Conservation (phyloP, 2,888 invertebrate genomes). For the Plagiodera versicolora region DNA sequence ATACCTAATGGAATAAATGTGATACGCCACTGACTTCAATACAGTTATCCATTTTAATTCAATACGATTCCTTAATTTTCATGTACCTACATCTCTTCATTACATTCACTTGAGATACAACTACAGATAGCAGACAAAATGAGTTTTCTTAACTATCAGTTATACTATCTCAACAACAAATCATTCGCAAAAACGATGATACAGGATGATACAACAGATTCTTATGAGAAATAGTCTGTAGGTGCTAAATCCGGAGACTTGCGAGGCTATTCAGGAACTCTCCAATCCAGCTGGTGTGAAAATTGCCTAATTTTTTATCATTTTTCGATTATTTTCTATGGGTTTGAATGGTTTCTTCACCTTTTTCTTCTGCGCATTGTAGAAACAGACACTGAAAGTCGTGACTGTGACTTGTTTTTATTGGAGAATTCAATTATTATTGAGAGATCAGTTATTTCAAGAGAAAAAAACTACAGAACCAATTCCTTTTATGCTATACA, state of each 20-base stretch:
- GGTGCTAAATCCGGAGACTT: too few species aligned
- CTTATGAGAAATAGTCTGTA: too few species aligned
- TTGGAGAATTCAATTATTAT: background rate
- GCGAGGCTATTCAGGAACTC: too few species aligned
- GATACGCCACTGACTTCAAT: background rate
- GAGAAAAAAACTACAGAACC: background rate
- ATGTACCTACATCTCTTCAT: background rate
- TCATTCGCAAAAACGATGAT: background rate
- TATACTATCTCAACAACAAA: background rate
- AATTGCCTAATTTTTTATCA: too few species aligned
- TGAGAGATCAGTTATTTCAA: background rate
- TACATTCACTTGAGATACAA: background rate
- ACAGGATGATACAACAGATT: background rate
- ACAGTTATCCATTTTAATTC: background rate
- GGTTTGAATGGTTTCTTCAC: background rate
- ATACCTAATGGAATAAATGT: too few species aligned
- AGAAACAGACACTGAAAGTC: background rate
- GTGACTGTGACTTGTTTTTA: background rate
- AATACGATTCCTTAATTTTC: background rate
- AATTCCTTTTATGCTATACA: background rate
- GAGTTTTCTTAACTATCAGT: background rate
- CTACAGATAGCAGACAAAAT: background rate
- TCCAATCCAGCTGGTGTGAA: too few species aligned
- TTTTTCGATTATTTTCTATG: too few species aligned
- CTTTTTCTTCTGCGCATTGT: background rate